Evolutionary conservation across 1,140 invertebrate genomes (phyloP).

Genomic region (Euwallacea similis): DNA sequence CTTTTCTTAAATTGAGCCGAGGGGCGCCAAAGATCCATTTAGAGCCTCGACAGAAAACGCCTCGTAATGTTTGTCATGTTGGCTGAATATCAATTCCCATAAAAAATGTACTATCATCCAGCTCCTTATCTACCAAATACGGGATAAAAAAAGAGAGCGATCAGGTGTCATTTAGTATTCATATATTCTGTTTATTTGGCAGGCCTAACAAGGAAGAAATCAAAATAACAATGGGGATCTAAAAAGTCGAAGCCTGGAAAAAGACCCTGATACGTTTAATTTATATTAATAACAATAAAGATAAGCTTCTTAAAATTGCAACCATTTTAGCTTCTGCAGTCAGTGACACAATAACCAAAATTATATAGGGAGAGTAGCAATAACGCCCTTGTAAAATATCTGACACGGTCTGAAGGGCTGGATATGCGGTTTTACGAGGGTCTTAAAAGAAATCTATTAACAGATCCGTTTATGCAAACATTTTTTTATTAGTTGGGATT

Average conservation of each 20-base stretch:
- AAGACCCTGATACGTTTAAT: slow-evolving; percentile 33
- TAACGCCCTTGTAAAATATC: slow-evolving; percentile 7
- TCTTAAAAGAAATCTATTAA: neutral
- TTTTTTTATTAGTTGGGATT: too few species aligned
- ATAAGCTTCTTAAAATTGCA: slow-evolving; percentile 39
- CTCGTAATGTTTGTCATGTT: slow-evolving; percentile 24
- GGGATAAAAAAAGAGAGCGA: slow-evolving; percentile 28
- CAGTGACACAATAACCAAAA: slow-evolving; percentile 1
- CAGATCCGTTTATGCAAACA: too few species aligned
- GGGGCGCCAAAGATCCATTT: slow-evolving; percentile 10
- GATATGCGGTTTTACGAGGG: slow-evolving; percentile 2
- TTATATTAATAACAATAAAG: slow-evolving; percentile 41
- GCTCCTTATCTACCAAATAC: slow-evolving; percentile 27
- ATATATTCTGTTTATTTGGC: slow-evolving; percentile 41
- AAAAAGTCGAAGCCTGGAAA: slow-evolving; percentile 19
- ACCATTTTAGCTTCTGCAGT: neutral
- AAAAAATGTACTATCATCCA: slow-evolving; percentile 33
- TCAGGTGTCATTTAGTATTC: slow-evolving; percentile 40
- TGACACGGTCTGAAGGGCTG: slow-evolving; percentile 2
- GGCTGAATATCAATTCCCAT: slow-evolving; percentile 21
- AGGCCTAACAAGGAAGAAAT: slow-evolving; percentile 35
- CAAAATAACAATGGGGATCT: slow-evolving; percentile 38
- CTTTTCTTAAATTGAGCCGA: slow-evolving; percentile 4
- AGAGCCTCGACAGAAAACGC: slow-evolving; percentile 8
- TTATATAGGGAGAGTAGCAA: neutral